phyloP scores from a whole-genome alignment of 2,888 invertebrate species.

The Epicampocera succincta region DNA sequence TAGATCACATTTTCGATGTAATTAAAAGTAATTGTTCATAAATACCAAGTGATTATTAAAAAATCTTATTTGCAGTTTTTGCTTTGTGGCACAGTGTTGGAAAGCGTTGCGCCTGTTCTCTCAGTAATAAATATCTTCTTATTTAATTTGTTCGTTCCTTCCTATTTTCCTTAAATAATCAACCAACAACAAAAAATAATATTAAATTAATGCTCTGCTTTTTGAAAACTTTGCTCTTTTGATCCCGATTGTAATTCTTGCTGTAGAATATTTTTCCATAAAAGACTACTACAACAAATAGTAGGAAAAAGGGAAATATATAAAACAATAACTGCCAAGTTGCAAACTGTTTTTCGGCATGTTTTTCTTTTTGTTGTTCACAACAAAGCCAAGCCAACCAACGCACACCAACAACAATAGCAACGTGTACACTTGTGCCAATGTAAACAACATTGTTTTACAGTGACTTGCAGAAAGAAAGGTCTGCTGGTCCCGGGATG shows the following conservation, averaged over 20 bases:
- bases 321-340: conserved; percentile 65
- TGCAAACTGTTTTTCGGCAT: conserved; percentile 61
- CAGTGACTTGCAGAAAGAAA: not conserved
- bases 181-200: conserved; percentile 28
- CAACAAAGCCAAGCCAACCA: conserved; percentile 12
- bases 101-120: not conserved
- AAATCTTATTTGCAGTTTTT: too few species aligned
- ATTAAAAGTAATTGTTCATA: too few species aligned
- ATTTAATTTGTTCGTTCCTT: not conserved
- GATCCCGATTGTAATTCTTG: conserved; percentile 62
- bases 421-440: not conserved
- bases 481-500: not conserved
- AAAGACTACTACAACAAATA: not conserved
- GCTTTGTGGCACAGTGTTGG: too few species aligned
- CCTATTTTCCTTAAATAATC: conserved; percentile 21
- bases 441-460: not conserved
- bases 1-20: too few species aligned
- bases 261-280: conserved; percentile 39
- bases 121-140: not conserved
- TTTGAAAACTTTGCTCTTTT: conserved; percentile 48
- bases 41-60: too few species aligned
- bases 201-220: conserved; percentile 49
- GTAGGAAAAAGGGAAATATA: not conserved
- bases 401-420: not conserved
- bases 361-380: conserved; percentile 24